Conservation (phyloP, 2,113 vertebrate species). For the mouse (Mus musculus) region GRCm39 chr14:107604001-107604500, state of each 20-base stretch:
- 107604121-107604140: neutral
- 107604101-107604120: too few relatives aligned
- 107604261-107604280: neutral
- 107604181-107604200: neutral
- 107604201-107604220: neutral
- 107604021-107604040: rapidly evolving
- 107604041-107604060: neutral
- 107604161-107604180: neutral
- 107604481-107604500: neutral
- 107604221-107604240: neutral
- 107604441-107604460: too few relatives aligned
- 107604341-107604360: neutral
- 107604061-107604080: too few relatives aligned
- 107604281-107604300: neutral
- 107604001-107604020: neutral
- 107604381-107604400: neutral
- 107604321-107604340: neutral
- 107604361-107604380: neutral
- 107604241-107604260: neutral
- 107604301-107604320: neutral
- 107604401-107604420: neutral
- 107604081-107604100: rapidly evolving
- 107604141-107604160: neutral
- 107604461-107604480: neutral
- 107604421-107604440: too few relatives aligned